Percentiles rank a stretch among this genome's conserved stretches.
Evolutionary conservation across 1,140 invertebrate species (phyloP).

Genomic region (Anadara kagoshimensis): DNA sequence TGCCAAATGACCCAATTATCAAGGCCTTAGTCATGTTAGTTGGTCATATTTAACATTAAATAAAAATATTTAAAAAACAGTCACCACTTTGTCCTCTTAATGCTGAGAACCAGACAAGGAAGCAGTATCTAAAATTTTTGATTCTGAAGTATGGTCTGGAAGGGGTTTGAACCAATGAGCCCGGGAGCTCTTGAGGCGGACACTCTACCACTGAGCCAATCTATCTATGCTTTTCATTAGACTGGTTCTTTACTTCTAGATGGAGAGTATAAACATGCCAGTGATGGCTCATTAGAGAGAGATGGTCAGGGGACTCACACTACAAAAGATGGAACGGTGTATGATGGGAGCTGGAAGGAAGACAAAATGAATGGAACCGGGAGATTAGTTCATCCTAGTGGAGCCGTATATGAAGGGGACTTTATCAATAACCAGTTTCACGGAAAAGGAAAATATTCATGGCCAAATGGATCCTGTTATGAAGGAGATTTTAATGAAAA

Average conservation of each 20-base stretch:
- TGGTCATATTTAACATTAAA: too few species aligned
- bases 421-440: constrained; percentile 73
- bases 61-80: too few species aligned
- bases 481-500: constrained; percentile 72
- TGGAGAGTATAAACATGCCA: constrained; percentile 66
- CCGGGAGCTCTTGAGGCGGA: too few species aligned
- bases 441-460: constrained; percentile 70
- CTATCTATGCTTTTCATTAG: not conserved
- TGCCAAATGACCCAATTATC: too few species aligned
- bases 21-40: too few species aligned
- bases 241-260: constrained; percentile 50
- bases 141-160: too few species aligned
- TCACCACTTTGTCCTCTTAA: too few species aligned
- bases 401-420: constrained; percentile 66
- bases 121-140: too few species aligned
- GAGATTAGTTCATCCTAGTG: constrained; percentile 62
- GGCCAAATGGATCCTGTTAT: constrained; percentile 72
- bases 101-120: too few species aligned
- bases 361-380: constrained; percentile 73
- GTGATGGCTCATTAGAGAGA: constrained; percentile 63
- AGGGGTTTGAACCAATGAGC: too few species aligned
- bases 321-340: constrained; percentile 65
- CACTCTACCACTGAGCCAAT: too few species aligned
- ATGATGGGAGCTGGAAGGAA: constrained; percentile 66
- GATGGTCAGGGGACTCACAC: constrained; percentile 66